Base-by-base conservation (phyloP, 2,113 vertebrate genomes). In the Verasper variegatus region DNA sequence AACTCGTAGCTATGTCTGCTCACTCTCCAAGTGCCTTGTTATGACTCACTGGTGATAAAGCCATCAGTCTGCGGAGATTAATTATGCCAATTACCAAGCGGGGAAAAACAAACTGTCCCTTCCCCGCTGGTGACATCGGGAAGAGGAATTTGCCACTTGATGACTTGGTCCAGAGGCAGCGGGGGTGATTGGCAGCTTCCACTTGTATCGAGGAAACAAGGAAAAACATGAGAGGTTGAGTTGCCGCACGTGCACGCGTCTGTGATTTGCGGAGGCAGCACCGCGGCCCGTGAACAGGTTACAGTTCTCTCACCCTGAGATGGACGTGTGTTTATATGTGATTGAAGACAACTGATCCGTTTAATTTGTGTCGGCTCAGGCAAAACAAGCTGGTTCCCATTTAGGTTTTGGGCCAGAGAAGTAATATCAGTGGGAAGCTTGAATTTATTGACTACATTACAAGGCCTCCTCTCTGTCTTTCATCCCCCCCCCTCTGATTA, bases 141-240 rank as follows among this genome's bases (percentile, higher is more conserved):
- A 68, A 84, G 86, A 87, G 86, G 90, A 92, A 93, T 93, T 76
- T 92, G 82, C 74, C 90, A 86, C 86, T 89, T 81, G 78, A 78
- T 51, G 69, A 73, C 61, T 31, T 75, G 70, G 69, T 70, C 86
- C 54, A 11, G 35, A 62, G 59, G 56, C 63, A n/a, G 56, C 24
- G 24, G 21, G 24, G 21, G 59, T 80, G 78, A 84, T 75, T 77
- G 74, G 74, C 23, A 14, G 21, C 56, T 68, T 74, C 66, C 70
- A 81, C 81, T 73, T 69, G 57, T 56, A 56, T 47, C 1, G 24
- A 56, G 27, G 60, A 83, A 73, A 15, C 18, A 8, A 20, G 35
- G 24, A 49, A 79, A 60, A 81, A 76, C 37, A 60, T 65, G 57
- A 60, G 56, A 70, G 68, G 63, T 61, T 7, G 63, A 76, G 27